phyloP scores from a whole-genome alignment of 2,113 vertebrate genomes.

The Archilochus colubris region DNA sequence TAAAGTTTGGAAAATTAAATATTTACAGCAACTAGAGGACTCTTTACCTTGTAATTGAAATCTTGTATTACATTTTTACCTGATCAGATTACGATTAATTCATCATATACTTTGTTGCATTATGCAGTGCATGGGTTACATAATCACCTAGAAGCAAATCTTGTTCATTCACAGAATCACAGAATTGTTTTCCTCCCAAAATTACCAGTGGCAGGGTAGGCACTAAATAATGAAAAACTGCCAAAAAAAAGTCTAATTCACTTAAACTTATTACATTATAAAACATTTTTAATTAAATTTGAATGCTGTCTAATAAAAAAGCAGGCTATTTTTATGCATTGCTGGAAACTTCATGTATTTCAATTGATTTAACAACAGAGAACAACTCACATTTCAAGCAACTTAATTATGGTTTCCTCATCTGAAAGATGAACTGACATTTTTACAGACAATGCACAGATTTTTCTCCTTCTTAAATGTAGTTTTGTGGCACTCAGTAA shows the following conservation, averaged over 20 bases:
- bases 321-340: not conserved
- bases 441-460: not conserved
- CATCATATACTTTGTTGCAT: not conserved
- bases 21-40: not conserved
- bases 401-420: not conserved
- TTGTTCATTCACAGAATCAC: not conserved
- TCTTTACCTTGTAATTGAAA: not conserved
- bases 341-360: not conserved
- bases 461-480: not conserved
- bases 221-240: constrained; percentile 2
- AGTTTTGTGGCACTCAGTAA: not conserved
- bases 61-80: not conserved
- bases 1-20: not conserved
- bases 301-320: not conserved
- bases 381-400: not conserved
- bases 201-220: not conserved
- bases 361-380: not conserved
- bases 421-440: not conserved
- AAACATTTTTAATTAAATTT: not conserved
- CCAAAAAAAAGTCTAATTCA: not conserved
- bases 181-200: not conserved
- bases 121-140: not conserved
- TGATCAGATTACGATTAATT: not conserved
- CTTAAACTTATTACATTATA: not conserved
- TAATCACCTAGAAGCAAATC: constrained; percentile 9